These are phyloP conservation scores for Brotula barbata DNA, from an alignment of 2,797 vertebrate species.

Conservation along the genomic window DNA sequence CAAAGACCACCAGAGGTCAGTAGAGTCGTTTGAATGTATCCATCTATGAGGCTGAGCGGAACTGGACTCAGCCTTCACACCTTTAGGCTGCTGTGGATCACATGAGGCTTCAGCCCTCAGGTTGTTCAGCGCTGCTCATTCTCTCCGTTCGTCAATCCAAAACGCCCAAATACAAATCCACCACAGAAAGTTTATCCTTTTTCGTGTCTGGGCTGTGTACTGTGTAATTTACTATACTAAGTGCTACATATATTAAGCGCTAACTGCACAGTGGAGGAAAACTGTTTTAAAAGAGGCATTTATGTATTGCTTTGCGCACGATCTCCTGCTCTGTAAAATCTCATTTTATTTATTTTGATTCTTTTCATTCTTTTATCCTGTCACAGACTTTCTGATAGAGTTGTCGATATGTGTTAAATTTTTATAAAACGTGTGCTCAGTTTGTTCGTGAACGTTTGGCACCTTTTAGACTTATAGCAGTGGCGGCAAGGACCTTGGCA, in stretches of 20 bases:
- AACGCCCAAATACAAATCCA: not conserved
- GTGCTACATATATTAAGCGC: too few species aligned
- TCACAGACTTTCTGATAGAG: conserved; percentile 35
- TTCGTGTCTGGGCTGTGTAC: not conserved
- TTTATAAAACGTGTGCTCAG: conserved; percentile 31
- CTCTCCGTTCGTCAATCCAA: not conserved
- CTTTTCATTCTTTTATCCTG: conserved; percentile 31
- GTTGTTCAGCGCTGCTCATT: not conserved
- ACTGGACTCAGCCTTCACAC: not conserved
- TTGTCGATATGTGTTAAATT: conserved; percentile 14
- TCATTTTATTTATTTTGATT: conserved; percentile 38
- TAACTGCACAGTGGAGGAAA: too few species aligned
- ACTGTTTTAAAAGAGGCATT: too few species aligned
- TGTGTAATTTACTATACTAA: not conserved
- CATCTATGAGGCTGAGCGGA: not conserved
- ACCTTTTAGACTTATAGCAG: conserved; percentile 33
- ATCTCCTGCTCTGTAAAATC: conserved; percentile 45
- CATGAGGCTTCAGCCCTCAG: not conserved
- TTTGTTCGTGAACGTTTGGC: conserved; percentile 17
- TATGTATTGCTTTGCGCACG: not conserved
- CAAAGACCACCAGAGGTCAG: conserved; percentile 50
- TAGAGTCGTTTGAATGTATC: conserved; percentile 22
- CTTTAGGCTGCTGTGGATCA: conserved; percentile 15
- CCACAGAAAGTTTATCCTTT: not conserved
- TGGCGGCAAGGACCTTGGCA: not conserved